Conservation (phyloP, 37 sponge, comb jelly and placozoan genomes). For the Chondrosia reniformis region DNA sequence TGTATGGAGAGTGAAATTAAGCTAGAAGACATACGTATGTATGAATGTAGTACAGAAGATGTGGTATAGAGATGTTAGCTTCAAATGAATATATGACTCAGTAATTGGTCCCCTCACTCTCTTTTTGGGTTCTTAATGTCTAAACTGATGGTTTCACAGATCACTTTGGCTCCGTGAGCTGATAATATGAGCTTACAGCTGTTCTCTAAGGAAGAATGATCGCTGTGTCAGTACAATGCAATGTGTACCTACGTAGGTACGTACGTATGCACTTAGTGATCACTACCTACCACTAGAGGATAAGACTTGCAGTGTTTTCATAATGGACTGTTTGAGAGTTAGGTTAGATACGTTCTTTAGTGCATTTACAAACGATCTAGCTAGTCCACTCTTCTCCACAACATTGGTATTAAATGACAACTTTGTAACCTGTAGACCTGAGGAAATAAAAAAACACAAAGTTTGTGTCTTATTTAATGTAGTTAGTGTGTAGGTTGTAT, state of each 20-base stretch:
- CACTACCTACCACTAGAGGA: conserved; percentile 34
- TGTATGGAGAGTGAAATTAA: conserved; percentile 36
- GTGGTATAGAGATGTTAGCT: neutral
- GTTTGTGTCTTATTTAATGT: neutral
- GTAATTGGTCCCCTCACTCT: conserved; percentile 14
- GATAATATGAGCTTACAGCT: conserved; percentile 74
- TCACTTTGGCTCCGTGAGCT: conserved; percentile 7
- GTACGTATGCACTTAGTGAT: neutral
- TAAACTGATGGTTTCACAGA: conserved; percentile 25
- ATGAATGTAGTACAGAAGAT: neutral
- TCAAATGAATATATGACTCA: neutral
- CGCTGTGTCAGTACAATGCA: neutral
- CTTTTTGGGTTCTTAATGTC: conserved; percentile 15
- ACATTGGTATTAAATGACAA: conserved; percentile 60
- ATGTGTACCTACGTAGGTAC: neutral
- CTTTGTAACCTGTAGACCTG: conserved; percentile 66
- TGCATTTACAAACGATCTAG: conserved; percentile 35
- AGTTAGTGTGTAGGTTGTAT: too few relatives aligned
- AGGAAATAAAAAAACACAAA: neutral
- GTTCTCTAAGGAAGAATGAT: conserved; percentile 5
- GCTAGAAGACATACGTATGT: conserved; percentile 11
- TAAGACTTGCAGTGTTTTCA: conserved; percentile 50
- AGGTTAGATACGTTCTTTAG: conserved; percentile 18
- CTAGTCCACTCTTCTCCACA: conserved; percentile 70
- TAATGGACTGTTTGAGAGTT: conserved; percentile 3